Conservation (phyloP, 1,140 invertebrate species). For the Phthorimaea operculella region DNA sequence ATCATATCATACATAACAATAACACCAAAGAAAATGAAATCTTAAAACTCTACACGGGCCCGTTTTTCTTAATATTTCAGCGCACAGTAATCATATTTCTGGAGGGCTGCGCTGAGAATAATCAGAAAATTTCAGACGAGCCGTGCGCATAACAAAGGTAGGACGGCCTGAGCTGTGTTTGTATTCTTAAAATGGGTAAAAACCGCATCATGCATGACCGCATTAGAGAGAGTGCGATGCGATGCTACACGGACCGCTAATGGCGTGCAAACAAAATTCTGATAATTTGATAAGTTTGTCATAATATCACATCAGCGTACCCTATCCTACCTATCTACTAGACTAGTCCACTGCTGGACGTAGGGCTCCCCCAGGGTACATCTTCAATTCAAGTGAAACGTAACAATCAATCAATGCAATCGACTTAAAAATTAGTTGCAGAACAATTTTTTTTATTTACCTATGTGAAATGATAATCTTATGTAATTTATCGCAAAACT, state of each 20-base stretch:
- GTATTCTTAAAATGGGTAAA: slow-evolving; percentile 10
- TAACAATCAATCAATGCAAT: too few species aligned
- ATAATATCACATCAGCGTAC: too few species aligned
- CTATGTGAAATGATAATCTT: too few species aligned
- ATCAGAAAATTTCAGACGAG: slow-evolving; percentile 8
- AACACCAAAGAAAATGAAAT: too few species aligned
- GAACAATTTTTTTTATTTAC: too few species aligned
- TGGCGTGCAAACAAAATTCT: neutral
- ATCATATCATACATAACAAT: too few species aligned
- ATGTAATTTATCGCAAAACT: too few species aligned
- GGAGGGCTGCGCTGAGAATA: slow-evolving; percentile 8
- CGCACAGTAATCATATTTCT: slow-evolving; percentile 11
- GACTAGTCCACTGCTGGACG: too few species aligned
- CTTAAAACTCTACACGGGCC: neutral
- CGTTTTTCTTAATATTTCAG: slow-evolving; percentile 10
- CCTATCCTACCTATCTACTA: too few species aligned
- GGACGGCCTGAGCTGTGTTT: slow-evolving; percentile 4
- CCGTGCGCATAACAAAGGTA: slow-evolving; percentile 9
- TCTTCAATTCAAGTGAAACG: too few species aligned
- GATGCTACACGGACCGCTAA: neutral
- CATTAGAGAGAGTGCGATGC: neutral
- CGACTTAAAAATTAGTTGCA: too few species aligned
- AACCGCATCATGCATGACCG: neutral
- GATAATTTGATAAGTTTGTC: slow-evolving; percentile 6
- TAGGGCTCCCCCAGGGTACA: too few species aligned